Percentiles rank a stretch among this genome's conserved stretches.
phyloP scores from a whole-genome alignment of 2,888 invertebrate genomes.

The Netelia fuscicornis region DNA sequence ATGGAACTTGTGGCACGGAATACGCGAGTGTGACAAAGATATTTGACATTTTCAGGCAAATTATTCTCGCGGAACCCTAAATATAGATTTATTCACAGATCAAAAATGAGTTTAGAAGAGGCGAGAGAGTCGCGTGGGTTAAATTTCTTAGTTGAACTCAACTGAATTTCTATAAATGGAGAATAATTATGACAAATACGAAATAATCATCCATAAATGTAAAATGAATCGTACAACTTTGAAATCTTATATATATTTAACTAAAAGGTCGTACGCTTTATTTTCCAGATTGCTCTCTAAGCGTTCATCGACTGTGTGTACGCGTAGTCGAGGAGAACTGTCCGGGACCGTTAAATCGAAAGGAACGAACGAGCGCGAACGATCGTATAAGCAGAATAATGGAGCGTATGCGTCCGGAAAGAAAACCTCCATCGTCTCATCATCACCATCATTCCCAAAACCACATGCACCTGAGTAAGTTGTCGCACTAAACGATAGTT shows the following conservation, averaged over 20 bases:
- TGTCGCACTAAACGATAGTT: background rate
- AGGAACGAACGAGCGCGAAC: constrained; percentile 87
- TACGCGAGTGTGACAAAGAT: too few relatives aligned
- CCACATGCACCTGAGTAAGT: constrained; percentile 79
- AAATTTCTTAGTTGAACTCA: too few relatives aligned
- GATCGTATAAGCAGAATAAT: constrained; percentile 91
- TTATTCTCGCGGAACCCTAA: too few relatives aligned
- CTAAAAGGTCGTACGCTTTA: background rate
- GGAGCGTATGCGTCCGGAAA: constrained; percentile 87
- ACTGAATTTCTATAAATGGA: too few relatives aligned
- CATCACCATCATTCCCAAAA: constrained; percentile 79
- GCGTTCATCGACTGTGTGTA: constrained; percentile 94
- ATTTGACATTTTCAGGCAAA: too few relatives aligned
- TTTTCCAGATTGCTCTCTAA: constrained; percentile 92
- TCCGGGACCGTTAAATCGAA: constrained; percentile 88
- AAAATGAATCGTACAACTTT: background rate
- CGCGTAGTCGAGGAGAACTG: constrained; percentile 93
- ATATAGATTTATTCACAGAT: too few relatives aligned
- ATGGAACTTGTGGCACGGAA: too few relatives aligned
- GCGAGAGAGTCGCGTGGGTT: too few relatives aligned
- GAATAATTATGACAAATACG: background rate
- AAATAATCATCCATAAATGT: background rate
- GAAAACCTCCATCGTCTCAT: constrained; percentile 85
- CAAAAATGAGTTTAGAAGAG: too few relatives aligned
- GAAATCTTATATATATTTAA: background rate